Conservation (phyloP, 2,888 invertebrate species). For the Caenorhabditis virilis region DNA sequence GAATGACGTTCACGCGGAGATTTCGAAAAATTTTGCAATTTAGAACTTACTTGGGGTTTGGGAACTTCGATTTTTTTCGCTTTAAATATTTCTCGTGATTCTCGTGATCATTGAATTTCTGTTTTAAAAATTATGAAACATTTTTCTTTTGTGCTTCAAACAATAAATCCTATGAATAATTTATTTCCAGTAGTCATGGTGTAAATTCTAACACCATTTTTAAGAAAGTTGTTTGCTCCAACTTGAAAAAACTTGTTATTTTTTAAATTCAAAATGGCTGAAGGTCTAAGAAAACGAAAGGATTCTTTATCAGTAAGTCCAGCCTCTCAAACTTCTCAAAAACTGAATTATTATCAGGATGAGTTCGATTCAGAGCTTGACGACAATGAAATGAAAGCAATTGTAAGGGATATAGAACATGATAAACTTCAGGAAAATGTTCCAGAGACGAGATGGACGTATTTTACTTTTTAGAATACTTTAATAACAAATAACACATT, state of each 20-base stretch:
- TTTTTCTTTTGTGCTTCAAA: background rate
- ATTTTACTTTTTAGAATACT: background rate
- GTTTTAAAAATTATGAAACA: too few relatives aligned
- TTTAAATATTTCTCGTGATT: too few relatives aligned
- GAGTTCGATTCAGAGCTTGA: slow-evolving; percentile 44
- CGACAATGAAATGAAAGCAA: slow-evolving; percentile 47
- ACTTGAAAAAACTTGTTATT: background rate
- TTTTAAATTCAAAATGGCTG: too few relatives aligned
- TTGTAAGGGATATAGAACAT: slow-evolving; percentile 53
- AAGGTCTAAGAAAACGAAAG: slow-evolving; percentile 25
- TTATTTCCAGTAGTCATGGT: background rate
- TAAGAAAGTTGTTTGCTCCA: background rate
- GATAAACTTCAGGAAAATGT: slow-evolving; percentile 36
- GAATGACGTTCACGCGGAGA: too few relatives aligned
- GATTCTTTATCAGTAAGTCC: slow-evolving; percentile 31
- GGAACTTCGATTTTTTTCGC: too few relatives aligned
- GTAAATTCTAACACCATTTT: background rate
- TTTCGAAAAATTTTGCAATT: too few relatives aligned
- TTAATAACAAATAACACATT: too few relatives aligned
- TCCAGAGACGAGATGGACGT: slow-evolving; percentile 46
- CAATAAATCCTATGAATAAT: background rate
- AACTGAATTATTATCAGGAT: slow-evolving; percentile 26
- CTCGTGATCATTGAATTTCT: too few relatives aligned
- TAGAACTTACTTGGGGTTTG: too few relatives aligned
- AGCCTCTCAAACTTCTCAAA: background rate